These are phyloP conservation scores for Alouatta caraya DNA, from an alignment of 2,797 vertebrate species.

Conservation along the genomic window DNA sequence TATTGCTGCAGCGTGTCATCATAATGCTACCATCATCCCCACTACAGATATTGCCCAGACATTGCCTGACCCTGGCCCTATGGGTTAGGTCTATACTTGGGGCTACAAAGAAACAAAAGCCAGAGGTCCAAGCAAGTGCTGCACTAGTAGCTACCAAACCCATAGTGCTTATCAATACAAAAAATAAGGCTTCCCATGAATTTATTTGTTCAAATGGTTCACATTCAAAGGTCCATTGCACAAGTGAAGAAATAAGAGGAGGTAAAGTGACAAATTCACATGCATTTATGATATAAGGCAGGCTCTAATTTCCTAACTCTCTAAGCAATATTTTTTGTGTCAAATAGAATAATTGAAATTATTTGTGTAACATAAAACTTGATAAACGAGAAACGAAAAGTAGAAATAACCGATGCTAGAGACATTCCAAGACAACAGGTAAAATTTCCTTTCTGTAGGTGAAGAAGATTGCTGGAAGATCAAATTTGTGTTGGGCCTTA, in stretches of 20 bases:
- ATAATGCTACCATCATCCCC: rapidly evolving
- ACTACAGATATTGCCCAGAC: rapidly evolving
- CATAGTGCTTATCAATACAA: not conserved
- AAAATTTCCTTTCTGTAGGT: not conserved
- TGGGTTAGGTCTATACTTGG: rapidly evolving
- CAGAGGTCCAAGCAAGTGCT: not conserved
- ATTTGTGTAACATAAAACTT: not conserved
- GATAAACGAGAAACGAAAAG: not conserved
- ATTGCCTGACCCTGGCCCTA: no score
- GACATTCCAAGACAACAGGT: not conserved
- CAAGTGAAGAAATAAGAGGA: not conserved
- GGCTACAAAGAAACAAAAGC: not conserved
- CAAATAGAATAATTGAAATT: not conserved
- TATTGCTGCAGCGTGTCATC: rapidly evolving
- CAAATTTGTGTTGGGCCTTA: not conserved
- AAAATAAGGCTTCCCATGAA: not conserved
- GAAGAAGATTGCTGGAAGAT: not conserved
- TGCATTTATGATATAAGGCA: not conserved
- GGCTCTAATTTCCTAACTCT: not conserved
- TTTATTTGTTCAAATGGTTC: not conserved
- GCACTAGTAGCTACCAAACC: not conserved
- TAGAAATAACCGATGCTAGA: not conserved
- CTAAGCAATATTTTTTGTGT: not conserved
- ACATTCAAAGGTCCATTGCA: not conserved
- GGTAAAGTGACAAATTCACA: not conserved